Base-by-base conservation (phyloP, 2,797 vertebrate species). In the Lepus townsendii region DNA sequence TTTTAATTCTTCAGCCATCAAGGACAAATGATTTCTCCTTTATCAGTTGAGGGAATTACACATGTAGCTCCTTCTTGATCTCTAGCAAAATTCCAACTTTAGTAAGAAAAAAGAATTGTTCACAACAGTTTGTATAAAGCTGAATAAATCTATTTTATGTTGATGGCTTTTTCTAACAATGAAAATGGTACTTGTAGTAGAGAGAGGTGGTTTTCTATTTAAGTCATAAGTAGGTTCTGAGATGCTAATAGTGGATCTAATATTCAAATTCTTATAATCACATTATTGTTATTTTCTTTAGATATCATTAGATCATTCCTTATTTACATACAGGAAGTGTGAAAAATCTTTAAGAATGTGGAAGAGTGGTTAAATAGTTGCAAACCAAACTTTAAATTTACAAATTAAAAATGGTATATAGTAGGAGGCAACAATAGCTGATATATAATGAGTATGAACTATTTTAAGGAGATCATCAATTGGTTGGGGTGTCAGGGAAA, bases 1-100 rank as follows among this genome's bases (percentile, higher is more conserved):
- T 89, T 27, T 84, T 60, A 83, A 73, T 96, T 90, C 63, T 93
- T 92, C 60, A 80, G 38, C 30, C 32, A 90, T n/a, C 65, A 91
- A 83, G 42, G n/a, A 87, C 75, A 93, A 86, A 88, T 62, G 71
- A 88, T 50, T 78, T 38, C 78, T 9, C 27, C 16, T 24, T 91
- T 82, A 50, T 75, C 85, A 83, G 75, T 12, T 27, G n/a, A 75
- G 4, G 13, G 10, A 78, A 88, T 77, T 69, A 69, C 22, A 54
- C 30, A 9, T 42, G 84, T 86, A 30, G 47, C 32, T 86, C 6
- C 78, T 52, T 32, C 30, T 57, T 86, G 2, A 69, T 88, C 35
- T 63, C 54, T 68, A 54, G 38, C 47, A 83, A 32, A 26, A 72
- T 57, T 17, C 47, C 3, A 91, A 68, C 17, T n/a, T 60, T 5